Percentiles rank a stretch among this genome's conserved stretches.
Evolutionary conservation across 1,140 invertebrate species (phyloP).

Genomic region (Akabosia matsudoensis): DNA sequence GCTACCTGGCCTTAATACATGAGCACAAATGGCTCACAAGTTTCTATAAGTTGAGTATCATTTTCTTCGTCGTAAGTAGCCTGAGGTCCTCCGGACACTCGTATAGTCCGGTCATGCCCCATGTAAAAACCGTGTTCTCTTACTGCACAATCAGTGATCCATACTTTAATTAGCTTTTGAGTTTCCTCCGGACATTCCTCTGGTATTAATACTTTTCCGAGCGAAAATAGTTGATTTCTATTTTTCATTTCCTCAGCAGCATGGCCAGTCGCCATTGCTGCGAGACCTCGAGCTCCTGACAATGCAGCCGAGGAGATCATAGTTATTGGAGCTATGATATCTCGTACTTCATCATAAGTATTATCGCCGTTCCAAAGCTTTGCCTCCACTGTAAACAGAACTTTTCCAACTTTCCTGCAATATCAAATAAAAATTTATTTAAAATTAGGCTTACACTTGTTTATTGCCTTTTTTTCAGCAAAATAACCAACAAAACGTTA

Average conservation of each 20-base stretch:
- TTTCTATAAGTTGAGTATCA: conserved; percentile 1
- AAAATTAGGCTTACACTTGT: background rate
- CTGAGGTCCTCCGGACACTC: conserved; percentile 25
- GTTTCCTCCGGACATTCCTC: conserved; percentile 17
- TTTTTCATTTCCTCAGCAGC: conserved; percentile 10
- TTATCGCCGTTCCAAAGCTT: conserved; percentile 33
- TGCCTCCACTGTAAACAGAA: conserved; percentile 28
- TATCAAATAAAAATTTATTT: background rate
- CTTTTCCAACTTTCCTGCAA: conserved; percentile 33
- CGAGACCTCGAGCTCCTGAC: conserved; percentile 24
- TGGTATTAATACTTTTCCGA: conserved; percentile 30
- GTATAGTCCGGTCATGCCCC: conserved; percentile 29
- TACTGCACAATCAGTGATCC: conserved; percentile 30
- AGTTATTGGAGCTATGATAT: conserved; percentile 30
- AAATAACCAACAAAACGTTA: background rate
- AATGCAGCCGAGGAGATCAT: conserved; percentile 27
- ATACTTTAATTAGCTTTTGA: conserved; percentile 25
- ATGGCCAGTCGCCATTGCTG: conserved; percentile 17
- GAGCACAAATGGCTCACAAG: background rate
- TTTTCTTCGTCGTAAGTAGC: conserved; percentile 15
- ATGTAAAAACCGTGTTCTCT: conserved; percentile 36
- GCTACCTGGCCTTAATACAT: background rate
- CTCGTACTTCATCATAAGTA: conserved; percentile 28
- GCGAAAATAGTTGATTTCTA: conserved; percentile 6
- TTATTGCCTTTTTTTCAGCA: background rate